A percentile compares a stretch with the other conserved stretches of the same genome.
phyloP scores from a whole-genome alignment of 2,113 vertebrate genomes.

The Accipiter cooperii region DNA sequence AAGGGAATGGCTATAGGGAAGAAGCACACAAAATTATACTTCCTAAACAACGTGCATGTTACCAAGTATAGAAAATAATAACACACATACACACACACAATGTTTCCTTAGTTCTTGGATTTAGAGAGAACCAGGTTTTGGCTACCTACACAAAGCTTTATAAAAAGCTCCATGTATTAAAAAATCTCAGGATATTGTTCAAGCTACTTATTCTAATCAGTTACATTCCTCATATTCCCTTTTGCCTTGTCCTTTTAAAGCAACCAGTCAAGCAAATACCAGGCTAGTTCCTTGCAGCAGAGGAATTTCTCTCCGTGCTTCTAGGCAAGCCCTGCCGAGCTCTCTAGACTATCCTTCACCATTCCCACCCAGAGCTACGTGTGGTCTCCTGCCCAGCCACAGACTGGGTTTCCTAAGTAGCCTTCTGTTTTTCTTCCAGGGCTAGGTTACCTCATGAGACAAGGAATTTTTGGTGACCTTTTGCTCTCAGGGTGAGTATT shows the following conservation, averaged over 20 bases:
- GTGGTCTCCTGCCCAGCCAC: neutral
- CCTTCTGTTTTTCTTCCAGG: neutral
- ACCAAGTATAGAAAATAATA: neutral
- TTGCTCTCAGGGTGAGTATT: neutral
- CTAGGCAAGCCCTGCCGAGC: neutral
- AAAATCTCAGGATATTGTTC: neutral
- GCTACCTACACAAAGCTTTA: neutral
- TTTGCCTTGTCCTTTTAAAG: neutral
- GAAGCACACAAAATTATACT: neutral
- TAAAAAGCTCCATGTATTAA: neutral
- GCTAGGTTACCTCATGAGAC: neutral
- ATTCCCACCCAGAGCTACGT: rapidly evolving
- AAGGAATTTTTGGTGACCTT: neutral
- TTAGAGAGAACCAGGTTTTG: neutral
- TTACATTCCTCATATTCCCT: neutral
- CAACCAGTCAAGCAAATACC: neutral
- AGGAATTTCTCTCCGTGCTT: neutral
- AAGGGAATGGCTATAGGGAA: neutral
- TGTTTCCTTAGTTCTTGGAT: neutral
- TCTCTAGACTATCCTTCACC: neutral
- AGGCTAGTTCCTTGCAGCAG: neutral
- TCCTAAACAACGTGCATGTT: neutral
- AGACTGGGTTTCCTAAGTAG: neutral
- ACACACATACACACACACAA: rapidly evolving
- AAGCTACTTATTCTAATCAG: neutral